Evolutionary conservation across 2,113 vertebrate genomes (phyloP), one percentile per base, ranked within the genome.

Genomic region (Hucho hucho): DNA sequence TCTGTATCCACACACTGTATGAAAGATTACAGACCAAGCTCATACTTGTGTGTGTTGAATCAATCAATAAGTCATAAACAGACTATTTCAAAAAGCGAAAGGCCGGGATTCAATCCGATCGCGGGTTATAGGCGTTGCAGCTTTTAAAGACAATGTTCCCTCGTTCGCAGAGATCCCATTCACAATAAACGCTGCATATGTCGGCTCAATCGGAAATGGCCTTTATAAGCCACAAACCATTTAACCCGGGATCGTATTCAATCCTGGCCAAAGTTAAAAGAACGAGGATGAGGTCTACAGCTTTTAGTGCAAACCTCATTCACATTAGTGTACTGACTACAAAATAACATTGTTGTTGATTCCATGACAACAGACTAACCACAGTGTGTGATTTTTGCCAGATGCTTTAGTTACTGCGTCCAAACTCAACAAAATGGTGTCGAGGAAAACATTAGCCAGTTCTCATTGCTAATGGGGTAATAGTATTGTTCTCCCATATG

Each of bases 241-340:
- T 11, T 37, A 37, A 49, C 14, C 14, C 47, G 4, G 14, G 4
- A 49, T 53, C 4, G 4, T 14, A 53, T 16, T 53, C 4, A 53
- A 53, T 53, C 49, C 16, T 16, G 16, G 49, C 49, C 16, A 53
- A 53, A 53, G 16, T 53, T 53, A 18, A 53, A 3, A 18, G 49
- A 53, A 53, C 4, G 16, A 53, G 58, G 20, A 61, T 61, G 58
- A 61, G n/a, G 58, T 83, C 84, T 82, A 86, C 82, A 72, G 82
- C 84, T 82, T 86, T 73, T 63, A 69, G 72, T 90, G 85, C 92
- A 87, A 89, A 91, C 91, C 89, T 88, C 85, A 82, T 89, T 85
- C 87, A 90, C 92, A 92, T 93, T 87, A 83, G 81, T 90, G 81
- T 69, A 86, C 75, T 49, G 16, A 83, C 81, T 72, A 73, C 85